A percentile compares a stretch with the other conserved stretches of the same genome.
Conservation (phyloP, 1,140 invertebrate genomes). For the Cataglyphis hispanica region DNA sequence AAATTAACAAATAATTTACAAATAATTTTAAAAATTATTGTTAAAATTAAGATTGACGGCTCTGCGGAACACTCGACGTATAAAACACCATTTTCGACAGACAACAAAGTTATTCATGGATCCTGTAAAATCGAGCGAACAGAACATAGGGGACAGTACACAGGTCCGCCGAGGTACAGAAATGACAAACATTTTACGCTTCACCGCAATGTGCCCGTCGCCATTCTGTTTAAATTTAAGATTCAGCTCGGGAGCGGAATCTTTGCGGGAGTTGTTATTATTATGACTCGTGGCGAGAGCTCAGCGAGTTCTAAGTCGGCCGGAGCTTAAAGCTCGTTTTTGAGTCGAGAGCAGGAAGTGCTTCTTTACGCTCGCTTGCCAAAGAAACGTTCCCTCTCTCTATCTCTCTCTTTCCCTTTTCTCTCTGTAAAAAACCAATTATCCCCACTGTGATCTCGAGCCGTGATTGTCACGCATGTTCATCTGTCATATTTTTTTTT, state of each 20-base stretch:
- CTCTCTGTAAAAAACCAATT: conserved; percentile 65
- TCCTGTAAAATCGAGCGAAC: conserved; percentile 8
- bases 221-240: conserved; percentile 72
- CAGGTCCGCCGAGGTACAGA: not conserved
- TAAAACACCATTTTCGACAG: conserved; percentile 3
- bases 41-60: conserved; percentile 1
- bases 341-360: conserved; percentile 51
- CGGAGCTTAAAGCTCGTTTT: conserved; percentile 55
- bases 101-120: not conserved
- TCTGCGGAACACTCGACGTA: not conserved
- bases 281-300: conserved; percentile 67
- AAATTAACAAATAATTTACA: not conserved
- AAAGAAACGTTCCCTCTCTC: conserved; percentile 10
- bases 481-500: conserved; percentile 51
- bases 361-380: conserved; percentile 40
- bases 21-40: not conserved
- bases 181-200: conserved; percentile 36
- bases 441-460: conserved; percentile 28
- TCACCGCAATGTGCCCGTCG: conserved; percentile 11
- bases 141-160: not conserved
- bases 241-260: conserved; percentile 67
- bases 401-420: not conserved
- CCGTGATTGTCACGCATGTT: conserved; percentile 48
- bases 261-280: conserved; percentile 70
- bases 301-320: conserved; percentile 46